A percentile compares a stretch with the other conserved stretches of the same genome.
Evolutionary conservation across 2,797 vertebrate genomes (phyloP).

Genomic region (Helostoma temminkii): DNA sequence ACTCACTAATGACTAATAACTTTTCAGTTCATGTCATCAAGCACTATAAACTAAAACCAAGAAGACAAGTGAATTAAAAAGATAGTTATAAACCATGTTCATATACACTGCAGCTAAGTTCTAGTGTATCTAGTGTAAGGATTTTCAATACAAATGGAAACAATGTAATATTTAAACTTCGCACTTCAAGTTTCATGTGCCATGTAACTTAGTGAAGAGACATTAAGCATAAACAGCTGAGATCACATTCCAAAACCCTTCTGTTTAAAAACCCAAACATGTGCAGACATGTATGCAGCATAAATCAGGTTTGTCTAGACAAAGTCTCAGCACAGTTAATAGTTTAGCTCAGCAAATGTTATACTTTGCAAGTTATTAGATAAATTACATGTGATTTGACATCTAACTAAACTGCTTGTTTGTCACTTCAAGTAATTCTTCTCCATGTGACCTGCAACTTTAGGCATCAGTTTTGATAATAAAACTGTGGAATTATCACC

Average conservation of each 20-base stretch:
- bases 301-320: not conserved
- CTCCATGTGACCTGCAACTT: no score
- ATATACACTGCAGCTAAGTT: not conserved
- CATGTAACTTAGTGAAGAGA: not conserved
- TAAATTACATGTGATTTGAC: no score
- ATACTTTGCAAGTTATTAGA: no score
- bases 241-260: not conserved
- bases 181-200: not conserved
- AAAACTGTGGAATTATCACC: no score
- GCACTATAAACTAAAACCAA: not conserved
- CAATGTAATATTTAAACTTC: conserved; percentile 6
- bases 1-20: no score
- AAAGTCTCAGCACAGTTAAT: not conserved
- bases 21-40: not conserved
- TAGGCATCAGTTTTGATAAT: no score
- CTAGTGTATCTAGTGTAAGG: not conserved
- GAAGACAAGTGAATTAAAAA: not conserved
- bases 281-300: conserved; percentile 5
- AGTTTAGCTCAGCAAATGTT: not conserved
- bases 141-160: not conserved
- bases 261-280: not conserved
- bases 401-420: not conserved
- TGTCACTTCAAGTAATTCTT: conserved; percentile 8
- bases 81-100: not conserved
- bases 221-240: not conserved